Conservation (phyloP, 2,888 invertebrate species). For the Cryptus viduatorius region DNA sequence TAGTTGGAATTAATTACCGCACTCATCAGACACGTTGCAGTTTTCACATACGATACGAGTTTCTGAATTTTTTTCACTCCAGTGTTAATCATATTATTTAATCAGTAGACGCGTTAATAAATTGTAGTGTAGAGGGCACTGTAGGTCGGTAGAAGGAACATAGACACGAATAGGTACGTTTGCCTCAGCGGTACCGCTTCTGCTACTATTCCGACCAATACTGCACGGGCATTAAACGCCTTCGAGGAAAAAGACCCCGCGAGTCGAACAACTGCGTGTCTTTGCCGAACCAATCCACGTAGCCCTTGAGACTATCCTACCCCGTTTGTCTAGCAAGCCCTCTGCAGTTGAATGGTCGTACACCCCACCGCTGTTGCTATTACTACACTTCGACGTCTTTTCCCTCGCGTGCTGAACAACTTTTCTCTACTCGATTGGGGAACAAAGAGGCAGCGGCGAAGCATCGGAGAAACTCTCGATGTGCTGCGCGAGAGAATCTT, state of each 20-base stretch:
- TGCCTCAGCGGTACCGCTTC: not conserved
- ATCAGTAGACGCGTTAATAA: too few relatives aligned
- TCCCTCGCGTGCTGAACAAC: slow-evolving; percentile 42
- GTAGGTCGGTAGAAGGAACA: too few relatives aligned
- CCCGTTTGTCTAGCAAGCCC: slow-evolving; percentile 7
- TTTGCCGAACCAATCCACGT: slow-evolving; percentile 53
- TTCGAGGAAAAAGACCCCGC: not conserved
- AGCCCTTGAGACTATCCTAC: not conserved
- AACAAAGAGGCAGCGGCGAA: slow-evolving; percentile 29
- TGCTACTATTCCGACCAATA: not conserved
- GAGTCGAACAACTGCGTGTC: slow-evolving; percentile 19
- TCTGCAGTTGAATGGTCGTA: slow-evolving; percentile 14
- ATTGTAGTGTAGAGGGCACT: too few relatives aligned
- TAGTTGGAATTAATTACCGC: too few relatives aligned
- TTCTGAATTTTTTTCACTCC: too few relatives aligned
- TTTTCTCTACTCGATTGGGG: slow-evolving; percentile 52
- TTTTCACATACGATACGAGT: too few relatives aligned
- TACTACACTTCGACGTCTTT: slow-evolving; percentile 20
- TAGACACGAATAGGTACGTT: too few relatives aligned
- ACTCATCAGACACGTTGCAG: too few relatives aligned
- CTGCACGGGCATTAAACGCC: slow-evolving; percentile 3
- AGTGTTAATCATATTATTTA: too few relatives aligned
- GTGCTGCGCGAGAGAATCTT: slow-evolving; percentile 18
- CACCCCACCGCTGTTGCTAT: slow-evolving; percentile 20
- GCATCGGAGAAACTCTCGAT: slow-evolving; percentile 14